Evolutionary conservation across 2,797 vertebrate genomes (phyloP), one percentile per base, ranked within the genome.

Genomic region (Channa striata): DNA sequence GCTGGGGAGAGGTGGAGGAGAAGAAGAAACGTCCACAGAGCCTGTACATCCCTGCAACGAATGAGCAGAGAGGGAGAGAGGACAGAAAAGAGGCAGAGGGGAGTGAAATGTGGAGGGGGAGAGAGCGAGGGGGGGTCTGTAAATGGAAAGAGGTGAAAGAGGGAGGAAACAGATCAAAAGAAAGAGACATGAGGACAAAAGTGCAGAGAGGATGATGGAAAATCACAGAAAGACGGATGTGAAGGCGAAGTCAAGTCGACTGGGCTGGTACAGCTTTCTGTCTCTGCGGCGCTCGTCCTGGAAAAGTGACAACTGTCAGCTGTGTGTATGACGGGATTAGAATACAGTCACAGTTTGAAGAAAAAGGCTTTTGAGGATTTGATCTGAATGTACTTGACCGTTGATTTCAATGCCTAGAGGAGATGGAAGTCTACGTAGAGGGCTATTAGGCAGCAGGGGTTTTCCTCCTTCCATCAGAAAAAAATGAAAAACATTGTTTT

Each of bases 1-100:
- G 36, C 68, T 0, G 65, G 76, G 72, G 74, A 75, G 33, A 47
- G 0, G 57, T 34, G 33, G 67, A 81, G 43, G 73, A 89, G 67
- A 51, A 88, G 70, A 42, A 66, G 65, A 59, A 73, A 67, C 79
- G 75, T 83, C 71, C 80, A 68, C 67, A 79, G 75, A 77, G 86
- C 68, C 53, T 39, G 81, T 67, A 74, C 92, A 93, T 92, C 86
- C 83, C 89, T 91, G 84, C 85, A 63, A 36, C 11, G 53, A 80
- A 59, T 61, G 85, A 78, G 16, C 20, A 16, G n/a, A 68, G 81
- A 20, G 61, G 74, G 46, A 72, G 20, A 66, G 67, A 43, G 48
- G 50, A 16, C 42, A 72, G 82, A 72, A 52, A 60, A 36, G 71
- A 68, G 51, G 50, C 17, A 33, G 53, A 77, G 9, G 14, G 20